Evolutionary conservation across 1,140 invertebrate genomes (phyloP), one percentile per base, ranked within the genome.

Genomic region (Caenorhabditis latens): DNA sequence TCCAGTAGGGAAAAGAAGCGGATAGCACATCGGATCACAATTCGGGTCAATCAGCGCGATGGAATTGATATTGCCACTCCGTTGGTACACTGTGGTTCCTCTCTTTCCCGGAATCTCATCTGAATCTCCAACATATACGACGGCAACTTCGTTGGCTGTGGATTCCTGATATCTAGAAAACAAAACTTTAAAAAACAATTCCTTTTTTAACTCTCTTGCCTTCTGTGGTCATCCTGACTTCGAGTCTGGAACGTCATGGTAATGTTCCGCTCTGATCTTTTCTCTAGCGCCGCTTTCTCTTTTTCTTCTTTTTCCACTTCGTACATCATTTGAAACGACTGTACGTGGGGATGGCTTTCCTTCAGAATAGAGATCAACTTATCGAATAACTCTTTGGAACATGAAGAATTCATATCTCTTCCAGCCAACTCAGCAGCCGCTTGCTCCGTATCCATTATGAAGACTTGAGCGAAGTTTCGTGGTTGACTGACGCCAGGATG

Each of bases 1-100:
- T 32, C 86, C 86, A n/a, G 21, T 21, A 11, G 55, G 21, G 42
- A 87, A 87, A 43, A 85, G 85, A 5, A 87, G 14, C 8, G 86
- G 86, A 65, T 87, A 87, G 9, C 43, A 21, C 43, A 84, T 21
- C 6, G 86, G 86, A 61, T 85, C 84, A 8, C 13, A 16, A 21
- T 19, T 43, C 42, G 40, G 61, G 40, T 84, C 48, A 46, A 61
- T 61, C 32, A 32, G 32, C 32, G 32, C 32, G 32, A 53, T 53
- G 13, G 13, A 53, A 53, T 8, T 14, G 50, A 53, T 53, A 53
- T 53, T 53, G 50, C 11, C 11, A 53, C 3, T 21, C 24, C 63
- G 46, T n/a, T n/a, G 58, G 19, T 86, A 63, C 7, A 86, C 50
- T 16, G 85, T 48, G n/a, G 50, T 14, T 13, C 19, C 19, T 42